Evolutionary conservation across 1,140 invertebrate species (phyloP), one percentile per base, ranked within the genome.

Genomic region (Eriocheir sinensis): DNA sequence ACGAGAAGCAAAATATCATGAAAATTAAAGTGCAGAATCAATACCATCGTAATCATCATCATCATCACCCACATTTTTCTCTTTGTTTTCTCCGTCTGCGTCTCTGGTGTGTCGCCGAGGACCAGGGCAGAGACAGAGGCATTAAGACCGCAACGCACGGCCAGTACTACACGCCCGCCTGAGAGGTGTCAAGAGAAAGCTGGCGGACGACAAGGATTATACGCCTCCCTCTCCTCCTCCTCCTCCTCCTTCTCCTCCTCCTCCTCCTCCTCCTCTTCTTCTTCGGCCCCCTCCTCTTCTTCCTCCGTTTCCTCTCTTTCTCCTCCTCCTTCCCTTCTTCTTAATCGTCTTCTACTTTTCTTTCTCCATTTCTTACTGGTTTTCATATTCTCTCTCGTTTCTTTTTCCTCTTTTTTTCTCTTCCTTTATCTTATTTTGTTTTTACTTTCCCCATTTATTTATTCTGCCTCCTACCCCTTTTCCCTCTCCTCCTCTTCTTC

Each of bases 221-320:
- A n/a, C n/a, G n/a, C n/a, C n/a, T n/a, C n/a, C n/a, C 27, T 81
- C 6, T 81, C 79, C 6, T 81, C 79, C 6, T 81, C 79, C 6
- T 81, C 79, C 6, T 81, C 79, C 27, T 81, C 79, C 27, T 81
- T 27, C 27, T 81, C 79, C 27, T 81, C 79, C 27, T 81, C 79
- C 27, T 81, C 79, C 27, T 81, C 79, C 27, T 81, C 79, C 27
- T 81, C 79, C 27, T 81, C 79, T 81, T 81, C 79, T 81, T 81
- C 79, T 81, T 81, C 79, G 4, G 4, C 79, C 27, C 27, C 79
- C 27, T 81, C 79, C 6, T 81, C 32, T 30, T 81, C 79, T 30
- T 81, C 79, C 27, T 81, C 79, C 27, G 4, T 27, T 81, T 81
- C 79, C 6, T 81, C 79, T 30, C 27, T 27, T 30, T 81, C 79